phyloP scores from a whole-genome alignment of 2,113 vertebrate genomes.

The Scalopus aquaticus region DNA sequence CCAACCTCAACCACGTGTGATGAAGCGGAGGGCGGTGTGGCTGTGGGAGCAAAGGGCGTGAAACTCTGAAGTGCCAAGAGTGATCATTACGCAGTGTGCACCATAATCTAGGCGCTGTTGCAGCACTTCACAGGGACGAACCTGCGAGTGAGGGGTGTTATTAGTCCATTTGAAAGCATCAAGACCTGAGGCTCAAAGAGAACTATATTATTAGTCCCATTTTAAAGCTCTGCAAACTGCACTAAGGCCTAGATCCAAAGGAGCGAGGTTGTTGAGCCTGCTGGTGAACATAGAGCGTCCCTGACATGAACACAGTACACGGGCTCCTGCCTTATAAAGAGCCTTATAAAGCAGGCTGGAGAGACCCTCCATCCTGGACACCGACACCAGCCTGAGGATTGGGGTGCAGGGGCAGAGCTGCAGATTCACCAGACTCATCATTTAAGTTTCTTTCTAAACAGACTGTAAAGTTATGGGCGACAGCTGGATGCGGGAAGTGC shows the following conservation, averaged over 20 bases:
- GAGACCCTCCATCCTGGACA: accelerated
- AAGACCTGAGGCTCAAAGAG: neutral
- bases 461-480: neutral
- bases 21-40: too few relatives aligned
- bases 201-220: too few relatives aligned
- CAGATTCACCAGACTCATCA: too few relatives aligned
- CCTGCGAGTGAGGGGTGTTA: accelerated
- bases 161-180: neutral
- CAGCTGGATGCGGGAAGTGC: neutral
- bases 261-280: too few relatives aligned
- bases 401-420: neutral
- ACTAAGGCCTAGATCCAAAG: too few relatives aligned
- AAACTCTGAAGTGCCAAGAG: neutral
- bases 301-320: too few relatives aligned
- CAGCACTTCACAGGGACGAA: neutral
- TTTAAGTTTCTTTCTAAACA: neutral
- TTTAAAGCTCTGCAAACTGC: neutral
- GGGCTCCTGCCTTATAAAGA: neutral
- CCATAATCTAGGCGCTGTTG: neutral
- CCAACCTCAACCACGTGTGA: neutral
- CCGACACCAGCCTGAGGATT: neutral
- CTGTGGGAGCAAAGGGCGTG: neutral
- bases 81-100: neutral
- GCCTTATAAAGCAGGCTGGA: neutral
- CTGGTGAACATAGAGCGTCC: too few relatives aligned